Evolutionary conservation across 2,888 invertebrate genomes (phyloP), one percentile per base, ranked within the genome.

Genomic region (Lottia gigantea): DNA sequence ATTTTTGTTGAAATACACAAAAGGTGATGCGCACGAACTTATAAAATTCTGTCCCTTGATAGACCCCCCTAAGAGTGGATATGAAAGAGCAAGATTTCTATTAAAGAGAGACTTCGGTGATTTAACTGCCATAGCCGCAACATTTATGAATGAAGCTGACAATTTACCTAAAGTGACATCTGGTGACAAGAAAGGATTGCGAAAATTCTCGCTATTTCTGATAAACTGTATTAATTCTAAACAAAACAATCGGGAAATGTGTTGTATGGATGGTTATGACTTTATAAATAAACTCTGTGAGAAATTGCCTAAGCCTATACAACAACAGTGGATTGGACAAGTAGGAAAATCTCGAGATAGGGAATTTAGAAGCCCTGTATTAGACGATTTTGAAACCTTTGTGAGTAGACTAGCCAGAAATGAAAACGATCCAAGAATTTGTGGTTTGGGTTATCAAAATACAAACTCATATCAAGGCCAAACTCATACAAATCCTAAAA

Each of bases 191-290:
- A 45, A 45, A 26, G 64, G 46, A 15, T 64, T 64, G 6, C 31
- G 46, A 64, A 64, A 19, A 45, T 46, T 64, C 26, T 64, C 45
- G 15, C 16, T 64, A 23, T 46, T 46, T 45, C 6, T 46, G 45
- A 45, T n/a, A 14, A 46, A 64, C 45, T 64, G 45, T 12, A 46
- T 65, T 46, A 65, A 46, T 65, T 19, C 19, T 12, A 65, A 65
- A 65, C 47, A 40, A 25, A 47, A 47, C 45, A 46, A 65, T 65
- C 16, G 2, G n/a, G 46, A 65, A 25, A 46, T 46, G 46, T 25
- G 16, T 16, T 25, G 40, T 47, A 16, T 65, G 40, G 46, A 65
- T 65, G 46, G 46, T 12, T 65, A 45, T 46, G 46, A 19, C n/a
- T 46, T 65, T 46, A 65, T 46, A 11, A 46, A 45, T 8, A 46